phyloP scores from a whole-genome alignment of 2,797 vertebrate species.

The Enteromius radiatus region DNA sequence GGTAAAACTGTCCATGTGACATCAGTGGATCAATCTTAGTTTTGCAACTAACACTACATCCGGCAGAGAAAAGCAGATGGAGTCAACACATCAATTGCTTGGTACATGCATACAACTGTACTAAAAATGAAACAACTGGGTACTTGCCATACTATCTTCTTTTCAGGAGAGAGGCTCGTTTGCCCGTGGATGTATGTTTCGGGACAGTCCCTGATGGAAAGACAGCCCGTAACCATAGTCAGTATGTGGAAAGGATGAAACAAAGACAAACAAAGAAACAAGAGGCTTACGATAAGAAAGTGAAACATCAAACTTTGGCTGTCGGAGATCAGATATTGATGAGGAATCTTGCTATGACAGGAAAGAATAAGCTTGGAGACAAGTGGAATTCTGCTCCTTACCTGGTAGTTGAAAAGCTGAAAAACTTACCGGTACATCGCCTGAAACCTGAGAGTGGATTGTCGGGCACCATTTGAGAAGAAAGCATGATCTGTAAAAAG shows the following conservation, averaged over 20 bases:
- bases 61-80: too few relatives aligned
- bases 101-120: too few relatives aligned
- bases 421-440: neutral
- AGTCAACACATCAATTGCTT: too few relatives aligned
- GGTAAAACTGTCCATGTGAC: too few relatives aligned
- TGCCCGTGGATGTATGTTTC: too few relatives aligned
- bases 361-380: neutral
- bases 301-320: neutral
- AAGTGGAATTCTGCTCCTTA: neutral
- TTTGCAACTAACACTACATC: too few relatives aligned
- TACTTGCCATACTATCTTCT: too few relatives aligned
- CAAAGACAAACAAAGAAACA: neutral
- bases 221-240: neutral
- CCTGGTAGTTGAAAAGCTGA: neutral
- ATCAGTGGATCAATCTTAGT: too few relatives aligned
- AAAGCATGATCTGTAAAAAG: too few relatives aligned
- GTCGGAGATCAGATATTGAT: neutral
- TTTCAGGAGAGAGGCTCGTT: neutral
- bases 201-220: neutral
- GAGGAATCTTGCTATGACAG: neutral
- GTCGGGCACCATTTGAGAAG: too few relatives aligned
- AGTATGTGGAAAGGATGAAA: slow-evolving; percentile 19
- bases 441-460: neutral
- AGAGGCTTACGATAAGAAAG: neutral
- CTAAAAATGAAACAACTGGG: too few relatives aligned